A percentile compares a stretch with the other conserved stretches of the same genome.
Conservation (phyloP, 2,888 invertebrate genomes). For the Glyphotaelius pellucidus region DNA sequence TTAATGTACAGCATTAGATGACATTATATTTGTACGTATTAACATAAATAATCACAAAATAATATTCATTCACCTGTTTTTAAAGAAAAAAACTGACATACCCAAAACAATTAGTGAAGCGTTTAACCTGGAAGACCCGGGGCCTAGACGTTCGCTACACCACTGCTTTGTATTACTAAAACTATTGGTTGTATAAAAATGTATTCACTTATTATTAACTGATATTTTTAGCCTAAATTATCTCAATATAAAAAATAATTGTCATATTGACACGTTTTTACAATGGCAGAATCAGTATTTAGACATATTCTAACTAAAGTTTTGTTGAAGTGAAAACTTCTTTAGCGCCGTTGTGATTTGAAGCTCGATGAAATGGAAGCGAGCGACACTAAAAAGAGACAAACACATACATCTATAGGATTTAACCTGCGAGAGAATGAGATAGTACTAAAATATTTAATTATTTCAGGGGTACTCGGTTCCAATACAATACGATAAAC, state of each 20-base stretch:
- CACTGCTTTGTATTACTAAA: neutral
- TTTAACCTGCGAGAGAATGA: too few species aligned
- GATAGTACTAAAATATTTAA: too few species aligned
- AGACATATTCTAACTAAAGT: too few species aligned
- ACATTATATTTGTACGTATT: neutral
- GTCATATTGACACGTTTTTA: neutral
- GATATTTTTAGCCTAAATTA: neutral
- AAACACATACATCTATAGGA: too few species aligned
- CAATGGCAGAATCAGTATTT: neutral
- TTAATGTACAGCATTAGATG: neutral
- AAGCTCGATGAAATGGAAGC: too few species aligned
- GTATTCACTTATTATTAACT: neutral
- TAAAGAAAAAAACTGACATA: neutral
- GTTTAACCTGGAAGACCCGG: neutral
- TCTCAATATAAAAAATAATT: neutral
- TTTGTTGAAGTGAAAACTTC: too few species aligned
- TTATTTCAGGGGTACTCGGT: too few species aligned
- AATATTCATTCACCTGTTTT: neutral
- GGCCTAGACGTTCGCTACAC: neutral
- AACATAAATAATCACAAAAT: neutral
- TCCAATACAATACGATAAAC: too few species aligned
- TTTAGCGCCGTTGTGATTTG: too few species aligned
- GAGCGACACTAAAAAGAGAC: too few species aligned
- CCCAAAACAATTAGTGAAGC: neutral
- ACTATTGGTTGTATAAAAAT: neutral